These are phyloP conservation scores for Linnaemya tessellans DNA, from an alignment of 2,888 invertebrate genomes.

Conservation along the genomic window DNA sequence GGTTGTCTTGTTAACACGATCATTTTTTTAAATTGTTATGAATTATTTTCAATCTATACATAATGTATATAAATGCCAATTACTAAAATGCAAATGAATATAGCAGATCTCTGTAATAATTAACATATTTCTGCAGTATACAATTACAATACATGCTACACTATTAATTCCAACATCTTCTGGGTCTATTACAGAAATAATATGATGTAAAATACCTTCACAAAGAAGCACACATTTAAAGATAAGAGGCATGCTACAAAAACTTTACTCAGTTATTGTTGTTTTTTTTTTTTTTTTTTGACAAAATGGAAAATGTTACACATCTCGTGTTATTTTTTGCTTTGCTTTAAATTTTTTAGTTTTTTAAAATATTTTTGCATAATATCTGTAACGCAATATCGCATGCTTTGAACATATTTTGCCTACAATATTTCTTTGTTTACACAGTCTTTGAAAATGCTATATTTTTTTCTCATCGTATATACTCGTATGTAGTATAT, in stretches of 20 bases:
- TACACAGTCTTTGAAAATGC: background rate
- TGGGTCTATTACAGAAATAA: slow-evolving; percentile 2
- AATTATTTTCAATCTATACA: background rate
- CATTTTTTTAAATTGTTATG: background rate
- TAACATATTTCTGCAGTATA: slow-evolving; percentile 26
- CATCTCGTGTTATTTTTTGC: slow-evolving; percentile 32
- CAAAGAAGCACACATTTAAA: slow-evolving; percentile 11
- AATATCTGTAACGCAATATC: slow-evolving; percentile 66
- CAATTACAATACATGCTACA: slow-evolving; percentile 42
- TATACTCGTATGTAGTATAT: too few relatives aligned
- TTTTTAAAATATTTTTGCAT: slow-evolving; percentile 61
- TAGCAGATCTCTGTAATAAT: slow-evolving; percentile 24
- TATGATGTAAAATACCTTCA: slow-evolving; percentile 10
- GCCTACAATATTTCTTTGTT: slow-evolving; percentile 11
- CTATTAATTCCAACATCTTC: background rate
- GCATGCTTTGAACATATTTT: slow-evolving; percentile 64
- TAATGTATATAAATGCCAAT: background rate
- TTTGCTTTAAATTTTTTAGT: slow-evolving; percentile 20
- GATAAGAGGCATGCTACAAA: slow-evolving; percentile 1
- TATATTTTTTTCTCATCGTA: slow-evolving; percentile 34
- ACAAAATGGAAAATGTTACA: slow-evolving; percentile 50
- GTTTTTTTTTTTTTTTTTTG: slow-evolving; percentile 10
- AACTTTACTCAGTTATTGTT: background rate
- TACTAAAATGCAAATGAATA: background rate
- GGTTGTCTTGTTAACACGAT: background rate